phyloP scores from a whole-genome alignment of 2,797 vertebrate genomes.

The Trematomus bernacchii region DNA sequence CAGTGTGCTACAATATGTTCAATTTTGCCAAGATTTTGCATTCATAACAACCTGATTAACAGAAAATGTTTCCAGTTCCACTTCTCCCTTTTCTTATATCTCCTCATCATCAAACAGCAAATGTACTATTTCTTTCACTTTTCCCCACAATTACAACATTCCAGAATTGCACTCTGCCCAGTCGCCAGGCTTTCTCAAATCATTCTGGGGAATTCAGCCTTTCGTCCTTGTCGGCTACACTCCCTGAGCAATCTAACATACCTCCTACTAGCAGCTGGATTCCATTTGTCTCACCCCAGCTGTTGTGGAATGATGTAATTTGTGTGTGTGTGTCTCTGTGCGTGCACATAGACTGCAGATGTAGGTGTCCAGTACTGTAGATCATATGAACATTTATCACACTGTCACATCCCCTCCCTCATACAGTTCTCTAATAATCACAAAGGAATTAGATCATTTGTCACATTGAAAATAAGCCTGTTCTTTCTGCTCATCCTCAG shows the following conservation, averaged over 20 bases:
- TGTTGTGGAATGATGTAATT: constrained; percentile 23
- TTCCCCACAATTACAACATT: constrained; percentile 68
- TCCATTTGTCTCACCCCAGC: constrained; percentile 53
- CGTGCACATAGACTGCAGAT: not conserved
- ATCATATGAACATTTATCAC: constrained; percentile 42
- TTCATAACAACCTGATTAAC: constrained; percentile 21
- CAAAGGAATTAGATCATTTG: constrained; percentile 35
- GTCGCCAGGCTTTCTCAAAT: constrained; percentile 42
- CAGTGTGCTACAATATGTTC: constrained; percentile 1
- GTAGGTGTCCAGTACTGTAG: constrained; percentile 7
- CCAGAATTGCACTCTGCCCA: constrained; percentile 34
- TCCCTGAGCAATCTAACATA: constrained; percentile 32
- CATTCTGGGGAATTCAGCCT: constrained; percentile 45
- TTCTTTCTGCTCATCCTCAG: not conserved
- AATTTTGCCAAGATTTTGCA: not conserved
- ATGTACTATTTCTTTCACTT: constrained; percentile 23
- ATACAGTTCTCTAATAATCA: constrained; percentile 25
- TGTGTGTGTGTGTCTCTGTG: constrained; percentile 8
- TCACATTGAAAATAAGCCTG: constrained; percentile 32
- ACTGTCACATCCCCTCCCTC: constrained; percentile 37
- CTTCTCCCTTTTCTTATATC: constrained; percentile 21
- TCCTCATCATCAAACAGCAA: constrained; percentile 15
- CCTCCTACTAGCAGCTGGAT: constrained; percentile 57
- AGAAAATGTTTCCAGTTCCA: constrained; percentile 8
- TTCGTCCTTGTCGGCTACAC: constrained; percentile 20